A percentile compares a stretch with the other conserved stretches of the same genome.
Conservation (phyloP, 2,113 vertebrate species). For the Okapia johnstoni region DNA sequence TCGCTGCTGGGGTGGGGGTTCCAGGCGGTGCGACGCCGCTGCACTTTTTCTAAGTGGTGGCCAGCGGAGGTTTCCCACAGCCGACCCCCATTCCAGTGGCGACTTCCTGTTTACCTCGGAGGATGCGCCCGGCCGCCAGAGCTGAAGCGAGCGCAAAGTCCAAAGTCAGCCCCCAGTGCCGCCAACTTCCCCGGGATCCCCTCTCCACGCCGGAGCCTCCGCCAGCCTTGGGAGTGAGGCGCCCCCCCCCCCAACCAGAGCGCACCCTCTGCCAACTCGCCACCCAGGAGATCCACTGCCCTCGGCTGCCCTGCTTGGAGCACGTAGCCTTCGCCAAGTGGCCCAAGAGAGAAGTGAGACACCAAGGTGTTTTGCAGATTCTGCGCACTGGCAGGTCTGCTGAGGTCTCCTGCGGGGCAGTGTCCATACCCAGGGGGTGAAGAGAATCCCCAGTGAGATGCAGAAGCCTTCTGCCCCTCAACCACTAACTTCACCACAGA, state of each 20-base stretch:
- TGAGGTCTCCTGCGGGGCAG: neutral
- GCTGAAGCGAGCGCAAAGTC: conserved; percentile 41
- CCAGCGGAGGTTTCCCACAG: conserved; percentile 19
- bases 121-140: neutral
- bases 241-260: conserved; percentile 53
- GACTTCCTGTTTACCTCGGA: neutral
- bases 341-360: conserved; percentile 35
- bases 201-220: conserved; percentile 10
- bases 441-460: neutral
- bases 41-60: conserved; percentile 24
- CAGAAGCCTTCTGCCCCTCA: neutral
- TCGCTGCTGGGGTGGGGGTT: neutral
- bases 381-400: neutral
- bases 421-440: conserved; percentile 48
- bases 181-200: conserved; percentile 52
- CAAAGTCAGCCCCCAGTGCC: conserved; percentile 20
- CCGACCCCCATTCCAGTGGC: neutral
- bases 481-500: neutral
- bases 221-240: conserved; percentile 44
- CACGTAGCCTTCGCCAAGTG: conserved; percentile 33
- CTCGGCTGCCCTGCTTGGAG: conserved; percentile 30
- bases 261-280: conserved; percentile 26
- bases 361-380: neutral
- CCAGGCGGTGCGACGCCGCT: neutral
- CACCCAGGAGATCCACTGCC: conserved; percentile 36